Percentiles rank a stretch among this genome's conserved stretches.
Evolutionary conservation across 2,888 invertebrate species (phyloP).

Genomic region (Eumacrocentrus americanus): DNA sequence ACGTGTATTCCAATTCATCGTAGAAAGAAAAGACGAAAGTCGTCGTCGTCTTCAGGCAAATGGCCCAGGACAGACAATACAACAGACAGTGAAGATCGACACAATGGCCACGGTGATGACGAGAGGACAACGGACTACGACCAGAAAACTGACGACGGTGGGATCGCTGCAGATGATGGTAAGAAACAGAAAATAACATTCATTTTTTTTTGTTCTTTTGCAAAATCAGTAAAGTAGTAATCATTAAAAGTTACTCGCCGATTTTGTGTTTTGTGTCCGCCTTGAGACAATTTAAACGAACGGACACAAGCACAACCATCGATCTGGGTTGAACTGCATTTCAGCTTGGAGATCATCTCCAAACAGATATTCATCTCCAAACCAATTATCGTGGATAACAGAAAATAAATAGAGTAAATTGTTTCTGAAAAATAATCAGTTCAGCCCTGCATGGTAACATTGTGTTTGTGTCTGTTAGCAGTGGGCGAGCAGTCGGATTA

Average conservation of each 20-base stretch:
- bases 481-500: conserved; percentile 50
- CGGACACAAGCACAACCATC: conserved; percentile 61
- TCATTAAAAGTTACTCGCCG: conserved; percentile 17
- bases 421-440: conserved; percentile 46
- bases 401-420: conserved; percentile 19
- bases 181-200: conserved; percentile 25
- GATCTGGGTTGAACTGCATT: conserved; percentile 57
- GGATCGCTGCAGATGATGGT: conserved; percentile 51
- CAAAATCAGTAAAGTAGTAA: neutral
- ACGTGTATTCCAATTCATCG: conserved; percentile 64
- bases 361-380: conserved; percentile 20
- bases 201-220: conserved; percentile 5
- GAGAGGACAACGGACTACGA: conserved; percentile 44
- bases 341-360: too few relatives aligned
- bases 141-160: conserved; percentile 46
- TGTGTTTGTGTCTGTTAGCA: conserved; percentile 60
- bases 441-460: conserved; percentile 59
- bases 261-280: conserved; percentile 57
- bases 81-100: conserved; percentile 33
- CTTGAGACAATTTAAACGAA: conserved; percentile 38
- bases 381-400: conserved; percentile 19
- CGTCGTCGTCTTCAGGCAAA: conserved; percentile 51
- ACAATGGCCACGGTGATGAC: conserved; percentile 32
- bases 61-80: conserved; percentile 45
- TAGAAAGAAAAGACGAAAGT: conserved; percentile 65